phyloP scores from a whole-genome alignment of 2,113 vertebrate genomes.

The Hyperopisus bebe region DNA sequence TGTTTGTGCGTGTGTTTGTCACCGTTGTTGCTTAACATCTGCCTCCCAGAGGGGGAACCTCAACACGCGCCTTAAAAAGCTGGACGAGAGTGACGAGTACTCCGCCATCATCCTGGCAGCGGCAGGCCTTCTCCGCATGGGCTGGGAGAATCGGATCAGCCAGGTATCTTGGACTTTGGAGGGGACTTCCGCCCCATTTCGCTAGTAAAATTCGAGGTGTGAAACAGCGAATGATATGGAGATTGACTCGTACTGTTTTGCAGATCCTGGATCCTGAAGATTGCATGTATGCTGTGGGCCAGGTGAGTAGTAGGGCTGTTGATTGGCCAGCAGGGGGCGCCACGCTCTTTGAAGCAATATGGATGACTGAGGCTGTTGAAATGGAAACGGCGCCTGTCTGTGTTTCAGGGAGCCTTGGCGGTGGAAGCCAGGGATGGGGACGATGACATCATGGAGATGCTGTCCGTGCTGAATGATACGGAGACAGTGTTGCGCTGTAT shows the following conservation, averaged over 20 bases:
- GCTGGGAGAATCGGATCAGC: conserved; percentile 83
- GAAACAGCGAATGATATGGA: not conserved
- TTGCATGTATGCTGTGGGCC: conserved; percentile 93
- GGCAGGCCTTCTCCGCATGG: conserved; percentile 86
- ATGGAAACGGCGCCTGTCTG: not conserved
- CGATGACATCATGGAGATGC: conserved; percentile 77
- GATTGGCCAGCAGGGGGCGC: not conserved
- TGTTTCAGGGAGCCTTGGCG: conserved; percentile 79
- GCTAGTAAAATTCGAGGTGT: not conserved
- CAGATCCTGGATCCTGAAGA: conserved; percentile 83
- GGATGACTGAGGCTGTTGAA: not conserved
- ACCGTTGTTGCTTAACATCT: conserved; percentile 51
- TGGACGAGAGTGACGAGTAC: conserved; percentile 86
- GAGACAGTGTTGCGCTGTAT: conserved; percentile 88
- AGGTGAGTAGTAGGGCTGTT: conserved; percentile 59
- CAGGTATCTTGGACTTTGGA: conserved; percentile 60
- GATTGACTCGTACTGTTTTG: not conserved
- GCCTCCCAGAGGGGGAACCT: conserved; percentile 80
- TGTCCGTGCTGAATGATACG: conserved; percentile 72
- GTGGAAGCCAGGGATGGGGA: conserved; percentile 88
- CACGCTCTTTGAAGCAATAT: not conserved
- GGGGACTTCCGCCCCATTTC: too few species aligned
- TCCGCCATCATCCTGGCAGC: conserved; percentile 86
- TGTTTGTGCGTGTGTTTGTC: not conserved
- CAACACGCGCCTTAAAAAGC: conserved; percentile 88